These are phyloP conservation scores for Diplogasteroides magnus DNA, from an alignment of 1,140 invertebrate genomes.

Conservation along the genomic window DNA sequence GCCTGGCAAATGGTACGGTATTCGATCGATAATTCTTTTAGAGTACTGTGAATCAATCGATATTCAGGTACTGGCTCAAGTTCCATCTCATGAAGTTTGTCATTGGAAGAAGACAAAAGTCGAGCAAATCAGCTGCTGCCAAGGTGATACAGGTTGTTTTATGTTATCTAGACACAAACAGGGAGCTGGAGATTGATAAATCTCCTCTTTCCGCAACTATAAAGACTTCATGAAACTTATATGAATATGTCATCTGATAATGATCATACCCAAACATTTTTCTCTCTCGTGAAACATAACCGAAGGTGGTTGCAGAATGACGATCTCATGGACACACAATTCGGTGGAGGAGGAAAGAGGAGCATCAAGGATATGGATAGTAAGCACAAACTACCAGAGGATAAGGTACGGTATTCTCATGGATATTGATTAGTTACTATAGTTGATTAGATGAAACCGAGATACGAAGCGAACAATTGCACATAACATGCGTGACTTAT, in stretches of 20 bases:
- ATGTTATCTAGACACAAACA: not conserved
- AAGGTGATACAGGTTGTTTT: not conserved
- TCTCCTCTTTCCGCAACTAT: not conserved
- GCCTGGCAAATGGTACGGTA: not conserved
- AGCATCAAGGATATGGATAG: conserved; percentile 29
- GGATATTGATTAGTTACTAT: conserved; percentile 1
- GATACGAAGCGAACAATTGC: no score
- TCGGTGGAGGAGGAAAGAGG: conserved; percentile 25
- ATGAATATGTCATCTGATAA: not conserved
- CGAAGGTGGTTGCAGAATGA: conserved; percentile 13
- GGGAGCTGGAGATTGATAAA: no score
- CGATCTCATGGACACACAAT: conserved; percentile 7
- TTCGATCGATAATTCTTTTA: not conserved
- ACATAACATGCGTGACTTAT: no score
- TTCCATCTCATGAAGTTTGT: conserved; percentile 31
- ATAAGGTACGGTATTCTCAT: conserved; percentile 3
- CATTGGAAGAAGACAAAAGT: conserved; percentile 17
- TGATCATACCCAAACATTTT: not conserved
- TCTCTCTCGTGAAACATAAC: not conserved
- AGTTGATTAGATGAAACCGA: no score
- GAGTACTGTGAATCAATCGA: not conserved
- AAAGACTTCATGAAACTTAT: not conserved
- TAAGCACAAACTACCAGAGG: conserved; percentile 24
- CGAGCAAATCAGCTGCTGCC: conserved; percentile 11
- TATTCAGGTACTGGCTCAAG: conserved; percentile 25